A percentile compares a stretch with the other conserved stretches of the same genome.
phyloP scores from a whole-genome alignment of 1,140 invertebrate genomes.

The Euborellia annulipes region DNA sequence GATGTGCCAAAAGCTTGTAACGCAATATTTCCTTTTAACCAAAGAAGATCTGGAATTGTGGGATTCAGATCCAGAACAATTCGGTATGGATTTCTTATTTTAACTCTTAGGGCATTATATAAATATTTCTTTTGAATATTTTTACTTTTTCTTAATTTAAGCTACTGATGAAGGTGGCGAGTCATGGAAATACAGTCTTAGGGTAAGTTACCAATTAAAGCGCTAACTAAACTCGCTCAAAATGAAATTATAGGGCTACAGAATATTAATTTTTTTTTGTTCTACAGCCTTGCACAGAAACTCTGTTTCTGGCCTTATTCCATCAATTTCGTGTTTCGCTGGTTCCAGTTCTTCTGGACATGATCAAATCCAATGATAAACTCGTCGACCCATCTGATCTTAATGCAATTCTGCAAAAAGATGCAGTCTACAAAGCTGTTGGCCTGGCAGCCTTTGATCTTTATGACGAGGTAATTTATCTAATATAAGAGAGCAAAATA shows the following conservation, averaged over 20 bases:
- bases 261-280: slow-evolving; percentile 10
- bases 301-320: slow-evolving; percentile 68
- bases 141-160: slow-evolving; percentile 21
- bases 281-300: slow-evolving; percentile 69
- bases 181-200: slow-evolving; percentile 79
- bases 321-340: slow-evolving; percentile 57
- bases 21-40: slow-evolving; percentile 75
- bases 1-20: slow-evolving; percentile 69
- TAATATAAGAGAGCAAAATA: too few species aligned
- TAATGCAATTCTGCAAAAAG: slow-evolving; percentile 64
- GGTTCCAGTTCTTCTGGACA: slow-evolving; percentile 52
- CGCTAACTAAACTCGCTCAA: too few species aligned
- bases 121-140: too few species aligned
- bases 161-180: slow-evolving; percentile 74
- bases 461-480: slow-evolving; percentile 76
- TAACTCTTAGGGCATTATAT: too few species aligned
- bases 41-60: slow-evolving; percentile 71
- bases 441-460: slow-evolving; percentile 80
- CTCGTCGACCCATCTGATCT: slow-evolving; percentile 51
- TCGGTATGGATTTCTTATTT: slow-evolving; percentile 35
- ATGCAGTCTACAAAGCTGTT: slow-evolving; percentile 89
- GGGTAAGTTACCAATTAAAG: slow-evolving; percentile 32
- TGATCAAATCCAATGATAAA: slow-evolving; percentile 44
- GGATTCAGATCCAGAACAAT: slow-evolving; percentile 80
- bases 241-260: too few species aligned